These are phyloP conservation scores for Plecotus auritus DNA, from an alignment of 2,113 vertebrate genomes.

Conservation along the genomic window DNA sequence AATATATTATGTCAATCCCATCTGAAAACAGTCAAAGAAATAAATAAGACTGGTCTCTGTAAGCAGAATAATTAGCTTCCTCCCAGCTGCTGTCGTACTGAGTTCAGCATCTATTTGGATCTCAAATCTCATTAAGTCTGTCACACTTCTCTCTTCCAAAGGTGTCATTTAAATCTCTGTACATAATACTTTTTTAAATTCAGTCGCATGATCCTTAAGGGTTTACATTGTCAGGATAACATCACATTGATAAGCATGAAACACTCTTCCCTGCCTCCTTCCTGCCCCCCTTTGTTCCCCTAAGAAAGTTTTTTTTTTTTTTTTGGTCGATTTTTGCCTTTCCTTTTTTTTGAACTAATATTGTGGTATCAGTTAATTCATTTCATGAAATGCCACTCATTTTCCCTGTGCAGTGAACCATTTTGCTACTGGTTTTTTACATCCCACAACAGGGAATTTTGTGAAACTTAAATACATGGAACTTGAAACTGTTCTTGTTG, in stretches of 20 bases:
- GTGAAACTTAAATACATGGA: conserved; percentile 19
- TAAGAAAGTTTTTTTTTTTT: conserved; percentile 62
- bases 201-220: conserved; percentile 73
- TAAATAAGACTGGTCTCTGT: conserved; percentile 67
- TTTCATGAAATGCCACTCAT: conserved; percentile 82
- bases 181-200: conserved; percentile 74
- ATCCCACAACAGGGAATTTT: conserved; percentile 12
- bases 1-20: conserved; percentile 64
- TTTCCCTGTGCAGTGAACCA: conserved; percentile 83
- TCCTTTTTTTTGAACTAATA: conserved; percentile 74
- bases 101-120: conserved; percentile 70
- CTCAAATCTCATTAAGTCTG: conserved; percentile 58
- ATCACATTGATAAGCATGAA: conserved; percentile 70
- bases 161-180: conserved; percentile 66
- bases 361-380: conserved; percentile 86
- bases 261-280: conserved; percentile 65
- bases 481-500: conserved; percentile 45
- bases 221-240: conserved; percentile 65
- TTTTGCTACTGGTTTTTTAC: conserved; percentile 90
- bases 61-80: conserved; percentile 59
- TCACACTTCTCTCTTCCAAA: conserved; percentile 69
- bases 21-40: conserved; percentile 59
- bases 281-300: conserved; percentile 56
- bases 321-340: conserved; percentile 63
- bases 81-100: conserved; percentile 61